These are phyloP conservation scores for Lutraria rhynchaena DNA, from an alignment of 1,140 invertebrate species.

Conservation along the genomic window DNA sequence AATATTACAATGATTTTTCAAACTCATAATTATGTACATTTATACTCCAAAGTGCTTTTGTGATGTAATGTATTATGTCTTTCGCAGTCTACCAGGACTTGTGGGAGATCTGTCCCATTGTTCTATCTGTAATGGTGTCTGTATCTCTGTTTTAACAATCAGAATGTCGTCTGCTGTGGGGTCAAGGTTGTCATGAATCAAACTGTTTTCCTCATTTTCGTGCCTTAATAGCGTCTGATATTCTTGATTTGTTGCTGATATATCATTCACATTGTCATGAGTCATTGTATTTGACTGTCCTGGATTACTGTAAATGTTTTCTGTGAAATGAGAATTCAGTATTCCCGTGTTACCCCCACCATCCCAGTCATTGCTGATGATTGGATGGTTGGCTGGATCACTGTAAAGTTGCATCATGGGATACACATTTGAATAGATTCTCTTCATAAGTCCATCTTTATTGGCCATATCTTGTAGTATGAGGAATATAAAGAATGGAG, in stretches of 20 bases:
- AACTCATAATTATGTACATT: too few relatives aligned
- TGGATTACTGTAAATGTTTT: not conserved
- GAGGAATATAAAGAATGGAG: constrained; percentile 73
- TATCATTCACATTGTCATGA: not conserved
- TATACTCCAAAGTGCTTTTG: too few relatives aligned
- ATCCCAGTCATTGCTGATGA: constrained; percentile 46
- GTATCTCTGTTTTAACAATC: constrained; percentile 16
- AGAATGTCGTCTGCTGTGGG: constrained; percentile 7
- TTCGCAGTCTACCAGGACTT: constrained; percentile 48
- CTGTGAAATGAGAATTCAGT: constrained; percentile 46
- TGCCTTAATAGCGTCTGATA: not conserved
- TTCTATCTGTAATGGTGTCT: constrained; percentile 44
- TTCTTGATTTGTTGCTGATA: constrained; percentile 13
- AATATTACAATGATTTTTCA: too few relatives aligned
- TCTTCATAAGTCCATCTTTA: constrained; percentile 67
- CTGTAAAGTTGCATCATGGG: constrained; percentile 49
- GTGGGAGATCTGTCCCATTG: constrained; percentile 56
- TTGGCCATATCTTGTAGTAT: constrained; percentile 75
- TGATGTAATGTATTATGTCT: not conserved
- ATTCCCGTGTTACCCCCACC: constrained; percentile 29
- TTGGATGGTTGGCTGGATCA: constrained; percentile 52
- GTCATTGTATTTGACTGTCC: constrained; percentile 2
- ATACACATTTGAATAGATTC: constrained; percentile 86
- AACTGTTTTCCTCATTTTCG: not conserved
- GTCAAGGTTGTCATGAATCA: constrained; percentile 6